phyloP scores from a whole-genome alignment of 2,797 vertebrate species.

The Enteromius anoplus region DNA sequence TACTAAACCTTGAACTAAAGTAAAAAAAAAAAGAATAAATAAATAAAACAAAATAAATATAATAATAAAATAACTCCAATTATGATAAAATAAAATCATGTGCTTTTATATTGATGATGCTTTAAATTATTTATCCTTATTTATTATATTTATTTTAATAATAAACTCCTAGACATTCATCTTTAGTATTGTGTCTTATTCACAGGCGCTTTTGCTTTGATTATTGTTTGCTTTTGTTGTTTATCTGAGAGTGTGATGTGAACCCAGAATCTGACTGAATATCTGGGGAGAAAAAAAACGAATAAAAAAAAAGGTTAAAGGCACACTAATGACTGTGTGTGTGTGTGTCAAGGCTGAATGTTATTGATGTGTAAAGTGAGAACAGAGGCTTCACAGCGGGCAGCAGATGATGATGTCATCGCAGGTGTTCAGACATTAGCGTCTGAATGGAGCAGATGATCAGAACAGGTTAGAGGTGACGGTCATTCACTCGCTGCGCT shows the following conservation, averaged over 20 bases:
- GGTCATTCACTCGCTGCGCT: background rate
- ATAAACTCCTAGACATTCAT: background rate
- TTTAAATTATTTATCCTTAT: background rate
- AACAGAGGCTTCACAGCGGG: slow-evolving; percentile 43
- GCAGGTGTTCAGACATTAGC: slow-evolving; percentile 80
- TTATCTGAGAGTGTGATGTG: slow-evolving; percentile 56
- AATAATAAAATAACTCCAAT: background rate
- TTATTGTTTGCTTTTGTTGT: background rate
- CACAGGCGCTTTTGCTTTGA: background rate
- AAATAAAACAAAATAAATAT: background rate
- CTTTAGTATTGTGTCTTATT: background rate
- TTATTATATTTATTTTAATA: background rate
- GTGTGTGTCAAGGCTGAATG: slow-evolving; percentile 11
- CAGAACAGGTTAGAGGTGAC: slow-evolving; percentile 51
- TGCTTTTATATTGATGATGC: background rate
- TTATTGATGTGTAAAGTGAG: slow-evolving; percentile 48
- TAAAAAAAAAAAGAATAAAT: background rate
- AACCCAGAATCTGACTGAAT: slow-evolving; percentile 46
- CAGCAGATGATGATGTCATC: slow-evolving; percentile 63
- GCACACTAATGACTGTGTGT: slow-evolving; percentile 18
- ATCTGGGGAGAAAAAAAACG: slow-evolving; percentile 55
- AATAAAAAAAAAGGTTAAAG: slow-evolving; percentile 43
- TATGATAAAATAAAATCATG: background rate
- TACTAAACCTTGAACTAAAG: background rate
- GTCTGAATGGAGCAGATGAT: slow-evolving; percentile 73